phyloP scores from a whole-genome alignment of 2,888 invertebrate genomes.

The Monoplex corrugatus region DNA sequence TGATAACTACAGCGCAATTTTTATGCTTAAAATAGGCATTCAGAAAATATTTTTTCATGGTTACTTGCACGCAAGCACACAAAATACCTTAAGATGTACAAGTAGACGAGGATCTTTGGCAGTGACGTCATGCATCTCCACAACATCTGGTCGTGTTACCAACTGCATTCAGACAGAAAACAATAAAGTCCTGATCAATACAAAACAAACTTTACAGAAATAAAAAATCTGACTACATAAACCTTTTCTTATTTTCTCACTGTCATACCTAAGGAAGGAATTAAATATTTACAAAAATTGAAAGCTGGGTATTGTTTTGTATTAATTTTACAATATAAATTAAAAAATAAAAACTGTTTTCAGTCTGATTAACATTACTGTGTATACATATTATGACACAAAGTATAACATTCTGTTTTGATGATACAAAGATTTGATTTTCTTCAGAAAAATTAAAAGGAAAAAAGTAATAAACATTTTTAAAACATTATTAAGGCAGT shows the following conservation, averaged over 20 bases:
- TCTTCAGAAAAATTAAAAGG: no score
- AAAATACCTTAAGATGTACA: slow-evolving; percentile 91
- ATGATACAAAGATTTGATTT: no score
- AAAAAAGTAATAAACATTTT: no score
- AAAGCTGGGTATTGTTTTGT: not conserved
- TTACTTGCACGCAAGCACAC: not conserved
- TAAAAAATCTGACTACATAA: no score
- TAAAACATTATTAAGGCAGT: no score
- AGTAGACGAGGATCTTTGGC: slow-evolving; percentile 97
- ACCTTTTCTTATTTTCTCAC: not conserved
- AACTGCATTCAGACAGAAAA: slow-evolving; percentile 71
- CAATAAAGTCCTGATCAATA: not conserved
- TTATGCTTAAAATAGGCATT: no score
- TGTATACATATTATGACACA: no score
- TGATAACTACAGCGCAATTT: no score
- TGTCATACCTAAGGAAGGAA: not conserved
- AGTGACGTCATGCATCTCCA: slow-evolving; percentile 99
- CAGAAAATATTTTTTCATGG: no score
- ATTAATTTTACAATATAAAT: not conserved
- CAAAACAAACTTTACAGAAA: not conserved
- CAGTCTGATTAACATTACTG: no score
- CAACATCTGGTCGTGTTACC: slow-evolving; percentile 97
- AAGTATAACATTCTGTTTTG: no score
- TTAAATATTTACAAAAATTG: not conserved
- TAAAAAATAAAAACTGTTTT: no score